Evolutionary conservation across 92 coral and sea anemone genomes (phyloP).

Genomic region (Plumapathes pennacea): DNA sequence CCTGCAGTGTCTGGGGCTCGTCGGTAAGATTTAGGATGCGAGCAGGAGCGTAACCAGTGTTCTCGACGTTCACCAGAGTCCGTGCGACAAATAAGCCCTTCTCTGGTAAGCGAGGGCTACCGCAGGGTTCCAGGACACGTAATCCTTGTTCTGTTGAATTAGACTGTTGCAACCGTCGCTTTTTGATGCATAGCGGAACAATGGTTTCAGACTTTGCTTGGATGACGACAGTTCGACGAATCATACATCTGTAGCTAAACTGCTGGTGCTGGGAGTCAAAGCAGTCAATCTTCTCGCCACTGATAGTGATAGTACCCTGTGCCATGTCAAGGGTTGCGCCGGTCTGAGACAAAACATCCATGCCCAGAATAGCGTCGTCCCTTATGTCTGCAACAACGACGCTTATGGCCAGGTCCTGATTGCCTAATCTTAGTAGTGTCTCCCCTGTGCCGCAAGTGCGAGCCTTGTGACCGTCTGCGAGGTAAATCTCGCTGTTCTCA

Average conservation of each 20-base stretch:
- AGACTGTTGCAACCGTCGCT: slow-evolving; percentile 17
- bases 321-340: slow-evolving; percentile 34
- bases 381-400: slow-evolving; percentile 29
- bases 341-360: slow-evolving; percentile 32
- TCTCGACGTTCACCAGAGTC: slow-evolving; percentile 22
- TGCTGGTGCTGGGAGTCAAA: slow-evolving; percentile 26
- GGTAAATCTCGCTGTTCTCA: not conserved
- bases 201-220: slow-evolving; percentile 39
- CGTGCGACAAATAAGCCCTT: slow-evolving; percentile 31
- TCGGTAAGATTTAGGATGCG: slow-evolving; percentile 26
- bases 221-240: slow-evolving; percentile 30
- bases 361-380: slow-evolving; percentile 55
- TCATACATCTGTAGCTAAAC: slow-evolving; percentile 31
- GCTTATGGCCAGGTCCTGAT: slow-evolving; percentile 13
- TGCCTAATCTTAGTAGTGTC: slow-evolving; percentile 16
- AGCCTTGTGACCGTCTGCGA: slow-evolving; percentile 13
- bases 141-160: slow-evolving; percentile 10
- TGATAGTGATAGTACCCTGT: slow-evolving; percentile 15
- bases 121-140: slow-evolving; percentile 21
- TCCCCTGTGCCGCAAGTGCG: slow-evolving; percentile 8
- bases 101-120: slow-evolving; percentile 18
- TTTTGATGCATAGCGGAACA: slow-evolving; percentile 10
- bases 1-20: slow-evolving; percentile 32
- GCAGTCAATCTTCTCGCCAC: slow-evolving; percentile 24
- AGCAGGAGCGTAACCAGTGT: slow-evolving; percentile 14